Conservation (phyloP, 2,888 invertebrate species). For the Xiphydria camelus region DNA sequence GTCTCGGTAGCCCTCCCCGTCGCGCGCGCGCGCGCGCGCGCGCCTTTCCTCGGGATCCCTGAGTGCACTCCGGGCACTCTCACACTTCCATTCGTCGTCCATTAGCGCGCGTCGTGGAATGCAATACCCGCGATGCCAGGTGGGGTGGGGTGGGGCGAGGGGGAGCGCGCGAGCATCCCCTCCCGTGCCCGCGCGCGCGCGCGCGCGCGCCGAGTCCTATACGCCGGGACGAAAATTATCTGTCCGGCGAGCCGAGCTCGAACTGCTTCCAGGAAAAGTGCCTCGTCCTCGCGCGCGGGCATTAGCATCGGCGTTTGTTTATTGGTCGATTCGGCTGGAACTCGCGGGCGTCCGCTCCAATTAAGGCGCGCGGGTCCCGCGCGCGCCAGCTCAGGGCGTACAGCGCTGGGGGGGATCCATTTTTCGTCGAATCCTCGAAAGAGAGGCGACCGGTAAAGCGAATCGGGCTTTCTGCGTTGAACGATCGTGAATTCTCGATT, state of each 20-base stretch:
- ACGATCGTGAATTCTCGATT: too few species aligned
- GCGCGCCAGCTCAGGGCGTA: too few species aligned
- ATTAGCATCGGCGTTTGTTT: conserved; percentile 24
- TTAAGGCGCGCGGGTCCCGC: too few species aligned
- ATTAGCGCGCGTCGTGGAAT: conserved; percentile 37
- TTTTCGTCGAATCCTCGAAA: too few species aligned
- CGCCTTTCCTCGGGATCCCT: conserved; percentile 1
- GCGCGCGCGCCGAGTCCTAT: conserved; percentile 21
- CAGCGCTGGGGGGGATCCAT: too few species aligned
- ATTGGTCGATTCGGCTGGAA: conserved; percentile 19
- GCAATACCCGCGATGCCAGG: conserved; percentile 25
- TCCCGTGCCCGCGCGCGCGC: neutral
- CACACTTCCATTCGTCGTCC: conserved; percentile 33
- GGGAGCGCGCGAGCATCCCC: neutral
- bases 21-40: conserved; percentile 10
- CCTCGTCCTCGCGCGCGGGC: conserved; percentile 8
- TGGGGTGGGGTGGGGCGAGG: conserved; percentile 18
- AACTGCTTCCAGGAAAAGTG: conserved; percentile 47
- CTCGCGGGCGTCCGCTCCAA: conserved; percentile 23
- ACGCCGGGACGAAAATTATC: conserved; percentile 40
- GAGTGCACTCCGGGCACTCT: conserved; percentile 28
- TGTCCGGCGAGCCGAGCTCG: conserved; percentile 36
- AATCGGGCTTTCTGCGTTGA: too few species aligned
- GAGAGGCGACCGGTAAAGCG: too few species aligned
- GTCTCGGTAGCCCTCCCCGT: conserved; percentile 6